Evolutionary conservation across 1,140 invertebrate genomes (phyloP), one percentile per base, ranked within the genome.

Genomic region (Pogonognathellus flavescens): DNA sequence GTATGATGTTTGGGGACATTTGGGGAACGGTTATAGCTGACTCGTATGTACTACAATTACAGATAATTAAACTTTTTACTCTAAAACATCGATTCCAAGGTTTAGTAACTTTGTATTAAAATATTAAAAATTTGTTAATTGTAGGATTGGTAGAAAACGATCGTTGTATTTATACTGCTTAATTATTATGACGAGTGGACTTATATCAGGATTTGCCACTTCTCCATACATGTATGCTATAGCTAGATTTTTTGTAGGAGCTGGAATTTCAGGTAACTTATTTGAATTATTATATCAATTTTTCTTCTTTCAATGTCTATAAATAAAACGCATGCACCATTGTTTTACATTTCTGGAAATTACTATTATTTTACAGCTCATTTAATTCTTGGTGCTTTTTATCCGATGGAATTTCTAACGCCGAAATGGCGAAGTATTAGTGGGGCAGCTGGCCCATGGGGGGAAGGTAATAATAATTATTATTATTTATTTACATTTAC

Each of bases 401-500:
- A 84, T 18, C 50, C 31, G 14, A 86, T 86, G 81, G 80, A 86
- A 59, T 83, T 86, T 13, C 18, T 86, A 13, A 86, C 85, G 11
- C 60, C 81, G 9, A 86, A 83, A 57, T 83, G 70, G 62, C 3
- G 85, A 0, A 49, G 62, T 11, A 20, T 86, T 0, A 80, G 80
- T 31, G 85, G 85, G 1, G 81, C 80, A 31, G 62, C 57, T 11
- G 85, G 85, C 18, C 85, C 70, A 11, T 86, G 80, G 81, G 85
- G 85, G 14, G 52, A 80, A 31, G 31, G 31, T 41, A 41, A 41
- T 41, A 41, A 41, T n/a, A n/a, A n/a, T n/a, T n/a, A n/a, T n/a
- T n/a, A n/a, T n/a, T n/a, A n/a, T n/a, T n/a, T n/a, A n/a, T n/a
- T n/a, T n/a, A n/a, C n/a, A n/a, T n/a, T n/a, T n/a, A n/a, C n/a